Percentiles rank a stretch among this genome's conserved stretches.
phyloP scores from a whole-genome alignment of 2,888 invertebrate genomes.

The Oscheius sp. region DNA sequence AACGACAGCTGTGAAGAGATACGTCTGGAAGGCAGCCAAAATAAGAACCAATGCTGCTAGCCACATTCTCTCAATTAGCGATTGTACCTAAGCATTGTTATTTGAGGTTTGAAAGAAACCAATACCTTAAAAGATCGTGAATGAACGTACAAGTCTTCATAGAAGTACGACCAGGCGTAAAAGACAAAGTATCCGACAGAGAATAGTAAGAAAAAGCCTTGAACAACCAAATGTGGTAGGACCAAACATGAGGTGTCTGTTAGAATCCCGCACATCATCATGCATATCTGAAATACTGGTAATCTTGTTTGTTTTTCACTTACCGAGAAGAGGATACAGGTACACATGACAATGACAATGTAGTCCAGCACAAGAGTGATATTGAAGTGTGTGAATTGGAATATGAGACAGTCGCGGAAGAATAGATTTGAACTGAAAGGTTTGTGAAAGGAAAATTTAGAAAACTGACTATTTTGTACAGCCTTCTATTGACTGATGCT shows the following conservation, averaged over 20 bases:
- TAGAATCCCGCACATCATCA: conserved; percentile 66
- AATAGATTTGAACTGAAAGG: conserved; percentile 31
- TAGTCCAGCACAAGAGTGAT: conserved; percentile 68
- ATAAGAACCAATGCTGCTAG: conserved; percentile 65
- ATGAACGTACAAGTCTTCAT: conserved; percentile 66
- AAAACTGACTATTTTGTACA: conserved; percentile 51
- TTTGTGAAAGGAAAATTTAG: neutral
- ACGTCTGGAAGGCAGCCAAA: conserved; percentile 66
- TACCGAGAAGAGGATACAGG: conserved; percentile 64
- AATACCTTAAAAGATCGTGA: conserved; percentile 55
- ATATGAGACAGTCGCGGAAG: conserved; percentile 64
- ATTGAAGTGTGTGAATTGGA: conserved; percentile 67
- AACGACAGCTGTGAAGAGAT: conserved; percentile 68
- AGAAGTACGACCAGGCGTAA: conserved; percentile 70
- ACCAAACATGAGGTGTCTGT: conserved; percentile 63
- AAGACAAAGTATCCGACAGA: conserved; percentile 67
- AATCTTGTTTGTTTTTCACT: conserved; percentile 9
- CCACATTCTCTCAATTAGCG: conserved; percentile 70
- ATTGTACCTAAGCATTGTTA: conserved; percentile 54
- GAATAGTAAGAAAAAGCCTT: conserved; percentile 63
- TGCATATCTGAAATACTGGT: conserved; percentile 49
- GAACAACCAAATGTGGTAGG: conserved; percentile 67
- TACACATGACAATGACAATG: conserved; percentile 64
- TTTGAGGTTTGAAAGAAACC: neutral
- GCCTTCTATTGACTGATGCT: conserved; percentile 53